phyloP scores from a whole-genome alignment of 2,888 invertebrate genomes.

The Hymenopus coronatus region DNA sequence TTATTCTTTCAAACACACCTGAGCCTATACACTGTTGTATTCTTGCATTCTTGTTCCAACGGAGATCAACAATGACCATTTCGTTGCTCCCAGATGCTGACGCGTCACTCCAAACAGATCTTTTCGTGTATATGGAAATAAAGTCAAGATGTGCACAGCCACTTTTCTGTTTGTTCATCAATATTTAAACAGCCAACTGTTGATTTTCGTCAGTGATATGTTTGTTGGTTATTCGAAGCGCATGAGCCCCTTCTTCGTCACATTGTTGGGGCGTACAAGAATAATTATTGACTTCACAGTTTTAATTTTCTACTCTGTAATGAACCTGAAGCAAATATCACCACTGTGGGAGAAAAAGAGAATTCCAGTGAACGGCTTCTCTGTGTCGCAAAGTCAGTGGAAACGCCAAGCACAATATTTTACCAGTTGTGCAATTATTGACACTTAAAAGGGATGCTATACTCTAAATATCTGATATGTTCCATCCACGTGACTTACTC shows the following conservation, averaged over 20 bases:
- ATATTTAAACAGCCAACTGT: constrained; percentile 3
- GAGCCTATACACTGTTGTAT: not conserved
- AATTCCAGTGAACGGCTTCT: not conserved
- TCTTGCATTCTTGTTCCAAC: no score
- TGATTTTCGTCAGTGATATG: constrained; percentile 9
- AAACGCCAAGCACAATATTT: not conserved
- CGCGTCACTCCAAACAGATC: not conserved
- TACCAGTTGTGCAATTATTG: not conserved
- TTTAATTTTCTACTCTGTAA: not conserved
- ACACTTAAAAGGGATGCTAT: not conserved
- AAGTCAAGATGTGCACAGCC: not conserved
- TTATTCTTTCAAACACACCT: not conserved
- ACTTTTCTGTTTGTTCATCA: not conserved
- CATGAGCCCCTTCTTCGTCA: not conserved
- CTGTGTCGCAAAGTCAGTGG: no score
- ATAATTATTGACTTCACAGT: not conserved
- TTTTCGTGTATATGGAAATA: constrained; percentile 1
- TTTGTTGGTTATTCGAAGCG: not conserved
- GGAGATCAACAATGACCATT: not conserved
- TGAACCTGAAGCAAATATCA: not conserved
- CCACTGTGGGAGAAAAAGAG: not conserved
- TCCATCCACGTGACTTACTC: no score
- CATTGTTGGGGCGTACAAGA: not conserved
- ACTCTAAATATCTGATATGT: no score
- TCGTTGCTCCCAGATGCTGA: not conserved